A percentile compares a stretch with the other conserved stretches of the same genome.
These are phyloP conservation scores for Pogonocichla stellata DNA, from an alignment of 2,113 vertebrate genomes.

Conservation along the genomic window DNA sequence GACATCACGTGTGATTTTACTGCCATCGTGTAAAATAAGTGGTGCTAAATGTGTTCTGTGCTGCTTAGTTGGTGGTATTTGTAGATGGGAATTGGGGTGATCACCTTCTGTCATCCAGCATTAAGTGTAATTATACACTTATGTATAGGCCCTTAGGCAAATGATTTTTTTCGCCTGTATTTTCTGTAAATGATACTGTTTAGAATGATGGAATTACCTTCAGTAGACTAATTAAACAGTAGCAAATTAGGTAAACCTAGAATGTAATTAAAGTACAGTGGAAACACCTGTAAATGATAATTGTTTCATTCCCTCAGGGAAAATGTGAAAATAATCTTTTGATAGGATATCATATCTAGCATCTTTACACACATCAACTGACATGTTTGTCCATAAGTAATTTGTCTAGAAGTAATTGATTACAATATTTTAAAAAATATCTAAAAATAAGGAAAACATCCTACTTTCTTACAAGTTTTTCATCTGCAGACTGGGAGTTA, in stretches of 20 bases:
- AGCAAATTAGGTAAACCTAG: neutral
- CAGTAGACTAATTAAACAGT: conserved; percentile 11
- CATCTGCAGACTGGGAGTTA: neutral
- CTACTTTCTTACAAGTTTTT: neutral
- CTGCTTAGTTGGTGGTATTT: neutral
- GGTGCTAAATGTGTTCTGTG: neutral
- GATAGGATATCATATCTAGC: neutral
- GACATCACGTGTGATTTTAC: accelerated
- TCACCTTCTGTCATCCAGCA: neutral
- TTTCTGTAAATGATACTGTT: neutral
- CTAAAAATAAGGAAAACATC: neutral
- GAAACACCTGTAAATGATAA: neutral
- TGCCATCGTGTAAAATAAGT: neutral
- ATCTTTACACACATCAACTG: neutral
- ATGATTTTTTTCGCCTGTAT: neutral
- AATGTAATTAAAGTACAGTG: neutral
- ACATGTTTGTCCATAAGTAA: neutral
- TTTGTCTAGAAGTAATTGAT: neutral
- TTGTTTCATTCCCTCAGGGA: neutral
- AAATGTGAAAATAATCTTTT: neutral
- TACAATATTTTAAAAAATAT: neutral
- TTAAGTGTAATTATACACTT: neutral
- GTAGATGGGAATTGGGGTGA: neutral
- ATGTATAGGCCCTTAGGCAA: neutral
- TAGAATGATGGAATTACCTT: neutral